Base-by-base conservation (phyloP, 1,140 invertebrate species). In the Drosophila kepulauana region DNA sequence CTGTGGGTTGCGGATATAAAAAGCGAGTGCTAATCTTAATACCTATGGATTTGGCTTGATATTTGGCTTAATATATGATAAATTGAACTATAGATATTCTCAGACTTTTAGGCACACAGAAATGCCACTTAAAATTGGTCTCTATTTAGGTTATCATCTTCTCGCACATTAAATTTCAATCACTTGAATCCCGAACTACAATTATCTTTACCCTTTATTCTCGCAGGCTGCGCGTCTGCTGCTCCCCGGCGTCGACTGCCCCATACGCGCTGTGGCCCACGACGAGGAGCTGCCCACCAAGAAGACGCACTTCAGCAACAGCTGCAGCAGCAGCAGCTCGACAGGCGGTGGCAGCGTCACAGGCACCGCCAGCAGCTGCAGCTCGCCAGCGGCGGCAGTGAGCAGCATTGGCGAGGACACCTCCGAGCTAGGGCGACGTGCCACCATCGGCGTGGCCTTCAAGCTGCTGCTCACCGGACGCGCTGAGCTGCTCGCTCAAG, bases 161-260 rank as follows among this genome's bases (percentile, higher is more conserved):
- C 20, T 25, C 20, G 20, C 0, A 25, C 0, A 25, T 3, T 25
- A 25, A 0, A 3, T 25, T 25, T 25, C 20, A 25, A 25, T 2
- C 7, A 46, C 5, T 35, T 1, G 1, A 0, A 58, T 59, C 13
- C 4, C 16, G 1, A 1, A 15, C 2, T 0, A 0, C 7, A 43
- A 13, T 10, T 30, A 8, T 0, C 8, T 4, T 33, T 33, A 8
- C 30, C 5, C 7, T 1, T 13, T 43, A 3, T 7, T 10, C 8
- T 58, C 16, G 94, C 97, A 98, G 93, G 97, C 97, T 0, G 97
- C 97, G 0, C 93, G 97, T 38, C 91, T 98, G 13, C 93, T 98
- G 8, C 93, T 98, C 33, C 97, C 97, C 1, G 97, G 97, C 28
- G 97, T 98, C 0, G 97, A 98, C 91, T 98, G 97, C 93, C 97